Evolutionary conservation across 1,140 invertebrate genomes (phyloP).

Genomic region (Ptiloglossa arizonensis): DNA sequence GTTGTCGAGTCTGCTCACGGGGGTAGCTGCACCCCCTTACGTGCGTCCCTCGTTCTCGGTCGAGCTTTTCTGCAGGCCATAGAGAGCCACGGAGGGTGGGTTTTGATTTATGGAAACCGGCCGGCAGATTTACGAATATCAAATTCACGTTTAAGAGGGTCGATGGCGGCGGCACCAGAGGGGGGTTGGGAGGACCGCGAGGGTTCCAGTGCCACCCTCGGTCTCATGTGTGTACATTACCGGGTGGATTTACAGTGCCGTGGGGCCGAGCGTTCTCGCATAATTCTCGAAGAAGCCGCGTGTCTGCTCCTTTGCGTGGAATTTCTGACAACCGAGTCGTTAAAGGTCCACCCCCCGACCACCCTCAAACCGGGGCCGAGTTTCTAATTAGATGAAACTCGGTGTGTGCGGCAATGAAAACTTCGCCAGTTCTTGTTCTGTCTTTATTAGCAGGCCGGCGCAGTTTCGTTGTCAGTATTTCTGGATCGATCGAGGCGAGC

Average conservation of each 20-base stretch:
- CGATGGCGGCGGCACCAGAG: conserved; percentile 35
- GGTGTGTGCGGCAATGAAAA: conserved; percentile 1
- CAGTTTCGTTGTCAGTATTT: conserved; percentile 11
- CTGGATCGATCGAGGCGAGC: background rate
- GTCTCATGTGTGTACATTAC: conserved; percentile 70
- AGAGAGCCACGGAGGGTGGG: conserved; percentile 69
- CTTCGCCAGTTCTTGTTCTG: conserved; percentile 16
- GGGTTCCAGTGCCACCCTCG: conserved; percentile 63
- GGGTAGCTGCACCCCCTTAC: background rate
- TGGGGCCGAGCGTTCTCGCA: conserved; percentile 64
- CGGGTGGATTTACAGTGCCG: conserved; percentile 67
- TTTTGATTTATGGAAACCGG: conserved; percentile 81
- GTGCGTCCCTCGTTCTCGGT: background rate
- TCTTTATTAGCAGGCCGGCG: conserved; percentile 15
- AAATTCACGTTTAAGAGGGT: conserved; percentile 79
- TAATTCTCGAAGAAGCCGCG: conserved; percentile 63
- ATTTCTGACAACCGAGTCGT: conserved; percentile 31
- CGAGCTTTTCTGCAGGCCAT: conserved; percentile 36
- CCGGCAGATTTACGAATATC: conserved; percentile 81
- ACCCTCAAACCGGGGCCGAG: background rate
- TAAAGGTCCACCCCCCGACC: background rate
- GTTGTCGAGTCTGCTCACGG: conserved; percentile 43
- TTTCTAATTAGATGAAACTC: conserved; percentile 51
- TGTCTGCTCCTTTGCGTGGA: conserved; percentile 38
- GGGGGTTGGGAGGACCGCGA: conserved; percentile 17